Evolutionary conservation across 2,888 invertebrate species (phyloP), one percentile per base, ranked within the genome.

Genomic region (Augiades crinisus): DNA sequence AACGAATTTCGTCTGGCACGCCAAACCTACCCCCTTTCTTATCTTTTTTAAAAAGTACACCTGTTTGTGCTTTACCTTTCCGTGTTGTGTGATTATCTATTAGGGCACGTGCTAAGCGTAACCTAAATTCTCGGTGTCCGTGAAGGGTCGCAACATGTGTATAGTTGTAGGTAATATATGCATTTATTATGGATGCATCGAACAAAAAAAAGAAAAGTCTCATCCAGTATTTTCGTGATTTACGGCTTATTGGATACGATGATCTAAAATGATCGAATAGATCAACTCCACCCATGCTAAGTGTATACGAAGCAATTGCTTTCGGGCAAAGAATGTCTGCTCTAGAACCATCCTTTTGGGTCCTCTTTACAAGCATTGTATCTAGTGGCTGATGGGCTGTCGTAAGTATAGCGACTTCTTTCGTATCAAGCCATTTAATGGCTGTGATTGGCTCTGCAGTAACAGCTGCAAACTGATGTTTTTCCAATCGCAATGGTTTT

Each of bases 211-310:
- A 64, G 33, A 68, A 61, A 24, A 72, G 56, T 52, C 68, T 40
- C 65, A 67, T 65, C 70, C 68, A 70, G 44, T 46, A 69, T 57
- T 70, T 68, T 38, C 68, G 30, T 2, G 62, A 70, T 58, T 66
- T 71, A 0, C 68, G 55, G 41, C 50, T 55, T 5, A 68, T 66
- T 33, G 67, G 64, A 45, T 71, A 72, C 2, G 70, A 69, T 0
- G 67, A 65, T 37, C 70, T 59, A 51, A 59, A 70, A 59, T 72
- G 70, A 40, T 70, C 68, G 45, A 70, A 69, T 16, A 53, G 58
- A 63, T 74, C 70, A 3, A 72, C 70, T 8, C 67, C 65, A n/a
- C 68, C 67, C 67, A 70, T 72, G 33, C 44, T 64, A 3, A 64
- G 55, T 5, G 69, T 72, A 41, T 72, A 72, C 5, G 52, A 38